phyloP scores from a whole-genome alignment of 2,888 invertebrate genomes.

The Hyles lineata region DNA sequence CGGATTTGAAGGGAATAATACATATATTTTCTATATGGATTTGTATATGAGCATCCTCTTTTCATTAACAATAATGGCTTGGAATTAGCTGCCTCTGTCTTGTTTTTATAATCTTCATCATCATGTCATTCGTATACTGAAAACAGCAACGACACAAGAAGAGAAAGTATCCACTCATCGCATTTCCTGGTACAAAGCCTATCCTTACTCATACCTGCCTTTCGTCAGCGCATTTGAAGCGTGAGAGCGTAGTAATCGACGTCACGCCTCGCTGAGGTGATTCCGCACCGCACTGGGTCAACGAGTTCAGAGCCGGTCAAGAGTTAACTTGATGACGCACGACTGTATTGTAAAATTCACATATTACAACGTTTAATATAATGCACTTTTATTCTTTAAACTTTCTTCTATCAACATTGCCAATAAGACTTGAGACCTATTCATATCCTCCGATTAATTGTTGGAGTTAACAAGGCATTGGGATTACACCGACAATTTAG shows the following conservation, averaged over 20 bases:
- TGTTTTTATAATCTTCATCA: not conserved
- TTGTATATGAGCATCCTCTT: not conserved
- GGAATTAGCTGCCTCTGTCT: not conserved
- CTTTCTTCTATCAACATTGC: not conserved
- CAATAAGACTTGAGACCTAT: not conserved
- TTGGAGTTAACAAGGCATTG: not conserved
- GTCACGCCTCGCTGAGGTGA: slow-evolving; percentile 35
- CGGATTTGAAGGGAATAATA: slow-evolving; percentile 9
- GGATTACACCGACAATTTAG: not conserved
- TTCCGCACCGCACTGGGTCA: slow-evolving; percentile 61
- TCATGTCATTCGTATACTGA: not conserved
- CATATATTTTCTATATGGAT: not conserved
- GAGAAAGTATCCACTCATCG: slow-evolving; percentile 23
- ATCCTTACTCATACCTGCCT: slow-evolving; percentile 30
- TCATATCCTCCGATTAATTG: not conserved
- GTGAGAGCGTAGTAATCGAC: slow-evolving; percentile 54
- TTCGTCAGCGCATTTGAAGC: slow-evolving; percentile 56
- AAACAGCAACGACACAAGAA: not conserved
- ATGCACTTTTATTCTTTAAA: not conserved
- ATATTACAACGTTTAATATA: not conserved
- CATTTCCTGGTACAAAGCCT: slow-evolving; percentile 25
- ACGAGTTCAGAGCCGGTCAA: slow-evolving; percentile 67
- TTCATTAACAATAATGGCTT: not conserved
- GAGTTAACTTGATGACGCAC: slow-evolving; percentile 36
- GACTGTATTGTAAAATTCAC: slow-evolving; percentile 38